Evolutionary conservation across 1,140 invertebrate genomes (phyloP), one percentile per base, ranked within the genome.

Genomic region (Eumaeus atala): DNA sequence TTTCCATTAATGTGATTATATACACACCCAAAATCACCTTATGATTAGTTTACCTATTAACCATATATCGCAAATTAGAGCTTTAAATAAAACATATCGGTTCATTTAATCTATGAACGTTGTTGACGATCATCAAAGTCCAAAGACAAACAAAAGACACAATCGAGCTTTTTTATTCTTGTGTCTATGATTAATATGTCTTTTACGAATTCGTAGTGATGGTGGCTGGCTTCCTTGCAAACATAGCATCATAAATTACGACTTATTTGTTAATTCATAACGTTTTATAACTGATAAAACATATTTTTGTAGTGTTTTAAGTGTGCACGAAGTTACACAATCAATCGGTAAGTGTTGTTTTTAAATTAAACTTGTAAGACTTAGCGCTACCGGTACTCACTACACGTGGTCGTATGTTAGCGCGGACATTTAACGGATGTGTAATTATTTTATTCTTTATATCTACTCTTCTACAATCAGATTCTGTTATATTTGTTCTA

Each of bases 131-230:
- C 14, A 35, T 35, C 12, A 28, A 50, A 50, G 35, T 14, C 12
- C 37, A 37, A 16, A 38, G 21, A 21, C 50, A 50, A 54, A 54
- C 51, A 38, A 54, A 33, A 54, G 40, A 54, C 34, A 42, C 51
- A 16, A 51, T 66, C 60, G 17, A 70, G 56, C 64, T 76, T 76
- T 74, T 74, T 77, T 73, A 67, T 67, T 72, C 44, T 70, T 65
- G 62, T 82, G 79, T 87, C 83, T 87, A 87, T 87, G 83, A 59
- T 66, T 54, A 80, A 76, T 74, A 85, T 85, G 81, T 88, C 86
- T 87, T 88, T 88, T 87, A 84, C 86, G 80, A 81, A 83, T 85
- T 85, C 68, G 77, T 86, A 87, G 86, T 84, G 84, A 85, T 81
- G 86, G 83, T 88, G 82, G 86, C 84, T 84, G 84, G 86, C 86